phyloP scores from a whole-genome alignment of 2,888 invertebrate species.

The Bursaphelenchus okinawaensis region DNA sequence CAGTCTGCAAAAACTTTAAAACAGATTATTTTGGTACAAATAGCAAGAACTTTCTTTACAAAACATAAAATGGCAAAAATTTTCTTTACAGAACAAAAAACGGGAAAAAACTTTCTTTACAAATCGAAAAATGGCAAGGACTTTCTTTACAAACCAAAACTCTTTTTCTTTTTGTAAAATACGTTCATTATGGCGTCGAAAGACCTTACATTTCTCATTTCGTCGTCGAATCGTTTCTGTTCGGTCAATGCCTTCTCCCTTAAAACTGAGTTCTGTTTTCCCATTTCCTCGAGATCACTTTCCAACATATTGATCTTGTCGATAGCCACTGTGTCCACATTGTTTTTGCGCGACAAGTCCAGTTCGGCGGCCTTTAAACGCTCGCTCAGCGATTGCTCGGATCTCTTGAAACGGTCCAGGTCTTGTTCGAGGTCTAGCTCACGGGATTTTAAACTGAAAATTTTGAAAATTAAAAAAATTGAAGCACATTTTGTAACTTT shows the following conservation, averaged over 20 bases:
- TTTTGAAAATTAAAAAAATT: too few relatives aligned
- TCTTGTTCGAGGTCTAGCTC: not conserved
- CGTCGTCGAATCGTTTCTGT: conserved; percentile 1
- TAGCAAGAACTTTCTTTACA: too few relatives aligned
- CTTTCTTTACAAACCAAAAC: too few relatives aligned
- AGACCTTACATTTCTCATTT: conserved; percentile 14
- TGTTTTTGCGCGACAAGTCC: not conserved
- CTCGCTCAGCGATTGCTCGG: not conserved
- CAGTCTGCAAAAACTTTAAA: too few relatives aligned
- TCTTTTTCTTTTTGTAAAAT: too few relatives aligned
- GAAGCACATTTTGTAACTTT: too few relatives aligned
- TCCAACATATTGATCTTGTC: not conserved
- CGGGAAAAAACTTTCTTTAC: too few relatives aligned
- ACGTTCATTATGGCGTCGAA: too few relatives aligned
- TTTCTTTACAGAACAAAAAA: too few relatives aligned
- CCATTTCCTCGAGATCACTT: conserved; percentile 6
- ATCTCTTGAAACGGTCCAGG: not conserved
- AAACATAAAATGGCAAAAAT: too few relatives aligned
- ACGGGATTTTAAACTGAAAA: not conserved
- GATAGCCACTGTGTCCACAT: not conserved
- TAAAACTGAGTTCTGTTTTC: not conserved
- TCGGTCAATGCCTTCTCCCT: not conserved
- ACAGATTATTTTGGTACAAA: too few relatives aligned
- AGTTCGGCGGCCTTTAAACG: not conserved
- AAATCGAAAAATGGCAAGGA: too few relatives aligned